Evolutionary conservation across 1,140 invertebrate species (phyloP), one percentile per base, ranked within the genome.

Genomic region (Drosophila albomicans): DNA sequence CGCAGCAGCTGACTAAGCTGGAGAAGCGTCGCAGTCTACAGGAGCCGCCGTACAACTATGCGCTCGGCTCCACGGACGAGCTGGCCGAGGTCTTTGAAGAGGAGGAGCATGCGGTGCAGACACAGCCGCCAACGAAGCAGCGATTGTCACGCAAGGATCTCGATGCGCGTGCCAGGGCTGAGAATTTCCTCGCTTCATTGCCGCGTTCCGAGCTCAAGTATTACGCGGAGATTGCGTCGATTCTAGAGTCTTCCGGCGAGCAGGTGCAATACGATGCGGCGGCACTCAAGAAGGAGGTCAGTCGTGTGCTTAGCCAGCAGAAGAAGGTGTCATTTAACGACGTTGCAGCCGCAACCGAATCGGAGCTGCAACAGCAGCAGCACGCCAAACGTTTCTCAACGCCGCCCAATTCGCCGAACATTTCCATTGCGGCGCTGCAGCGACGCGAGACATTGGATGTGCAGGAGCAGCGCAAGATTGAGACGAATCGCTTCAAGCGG

Each of bases 341-440:
- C 11, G 79, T 65, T 61, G 70, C 69, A 52, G 15, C 43, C 3
- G 25, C 11, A 43, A 49, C n/a, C 28, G 81, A 70, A 20, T 20
- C 49, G 5, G 58, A 61, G 8, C 63, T 75, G 46, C 76, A 72
- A 13, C 35, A 10, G 35, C 70, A 69, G 32, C 54, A 62, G 72
- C 65, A 81, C 32, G 81, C 93, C 93, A 81, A 92, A 49, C 93
- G 84, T 75, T 92, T 94, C 15, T 93, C 93, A 46, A 95, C 95
- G 35, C 95, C 95, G 61, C 95, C 95, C 43, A 96, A 96, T 89
- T 96, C 95, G 28, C 95, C 96, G 30, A 96, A 96, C 92, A 95
- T 95, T 75, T 95, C 95, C 41, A 93, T 94, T 62, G 85, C 81
- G 20, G 65, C 81, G 25, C 56, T 82, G 45, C 76, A 86, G 43